Conservation (phyloP, 2,797 vertebrate genomes). For the Luscinia megarhynchos region DNA sequence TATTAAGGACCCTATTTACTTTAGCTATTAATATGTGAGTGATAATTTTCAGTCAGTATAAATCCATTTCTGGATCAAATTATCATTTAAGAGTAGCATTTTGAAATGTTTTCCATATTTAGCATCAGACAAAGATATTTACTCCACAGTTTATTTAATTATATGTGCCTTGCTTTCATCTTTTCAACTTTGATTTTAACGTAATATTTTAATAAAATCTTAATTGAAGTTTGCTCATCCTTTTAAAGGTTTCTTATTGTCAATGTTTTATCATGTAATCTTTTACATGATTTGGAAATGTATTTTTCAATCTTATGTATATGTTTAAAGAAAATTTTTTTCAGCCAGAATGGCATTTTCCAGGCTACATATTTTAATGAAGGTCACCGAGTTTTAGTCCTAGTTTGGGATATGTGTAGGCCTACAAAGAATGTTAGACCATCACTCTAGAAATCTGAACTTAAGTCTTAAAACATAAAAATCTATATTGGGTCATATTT, state of each 20-base stretch:
- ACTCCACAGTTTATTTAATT: background rate
- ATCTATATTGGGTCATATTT: background rate
- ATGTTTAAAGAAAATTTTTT: background rate
- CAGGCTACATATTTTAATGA: background rate
- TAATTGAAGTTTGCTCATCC: background rate
- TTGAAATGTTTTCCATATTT: background rate
- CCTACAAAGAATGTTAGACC: background rate
- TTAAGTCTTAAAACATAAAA: background rate
- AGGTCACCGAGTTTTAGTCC: background rate
- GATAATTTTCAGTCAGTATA: background rate
- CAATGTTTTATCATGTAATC: background rate
- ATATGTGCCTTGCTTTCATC: background rate
- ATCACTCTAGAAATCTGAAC: background rate
- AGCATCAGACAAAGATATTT: background rate
- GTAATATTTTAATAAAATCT: background rate
- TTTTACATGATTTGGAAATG: background rate
- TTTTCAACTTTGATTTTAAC: conserved; percentile 1
- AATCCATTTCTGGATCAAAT: background rate
- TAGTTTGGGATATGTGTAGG: background rate
- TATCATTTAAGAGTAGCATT: background rate
- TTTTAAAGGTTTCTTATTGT: background rate
- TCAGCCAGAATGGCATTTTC: background rate
- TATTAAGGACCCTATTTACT: background rate
- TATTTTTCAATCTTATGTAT: background rate
- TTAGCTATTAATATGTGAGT: background rate